phyloP scores from a whole-genome alignment of 2,888 invertebrate species.

The Xestia rhomboidea region DNA sequence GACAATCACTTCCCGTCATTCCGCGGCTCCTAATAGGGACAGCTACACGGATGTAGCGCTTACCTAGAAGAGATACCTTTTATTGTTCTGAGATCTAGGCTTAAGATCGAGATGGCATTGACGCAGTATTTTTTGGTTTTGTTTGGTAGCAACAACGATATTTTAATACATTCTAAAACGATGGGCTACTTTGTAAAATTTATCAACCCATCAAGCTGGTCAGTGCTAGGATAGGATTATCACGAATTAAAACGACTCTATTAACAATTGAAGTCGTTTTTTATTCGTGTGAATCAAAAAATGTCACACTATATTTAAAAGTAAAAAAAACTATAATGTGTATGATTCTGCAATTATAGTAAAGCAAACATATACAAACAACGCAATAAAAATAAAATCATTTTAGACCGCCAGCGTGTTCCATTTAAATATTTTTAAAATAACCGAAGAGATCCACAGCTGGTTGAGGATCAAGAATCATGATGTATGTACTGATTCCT shows the following conservation, averaged over 20 bases:
- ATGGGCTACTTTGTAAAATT: not conserved
- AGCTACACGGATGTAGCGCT: constrained; percentile 58
- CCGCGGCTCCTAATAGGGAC: constrained; percentile 73
- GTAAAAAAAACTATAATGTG: no score
- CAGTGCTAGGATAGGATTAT: not conserved
- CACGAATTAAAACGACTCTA: not conserved
- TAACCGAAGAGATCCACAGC: not conserved
- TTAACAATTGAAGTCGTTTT: no score
- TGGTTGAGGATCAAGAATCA: not conserved
- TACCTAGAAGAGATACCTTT: constrained; percentile 62
- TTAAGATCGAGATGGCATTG: not conserved
- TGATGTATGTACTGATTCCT: not conserved
- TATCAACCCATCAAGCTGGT: not conserved
- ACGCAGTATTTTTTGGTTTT: not conserved
- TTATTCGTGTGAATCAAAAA: no score
- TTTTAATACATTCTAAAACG: not conserved
- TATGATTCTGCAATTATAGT: not conserved
- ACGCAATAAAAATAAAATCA: not conserved
- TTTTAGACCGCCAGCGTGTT: not conserved
- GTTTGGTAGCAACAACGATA: not conserved
- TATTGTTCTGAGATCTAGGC: constrained; percentile 17
- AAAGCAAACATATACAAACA: not conserved
- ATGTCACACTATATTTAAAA: no score
- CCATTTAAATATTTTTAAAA: not conserved
- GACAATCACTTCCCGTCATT: constrained; percentile 80